phyloP scores from a whole-genome alignment of 2,797 vertebrate genomes.

The Chelidonichthys spinosus region DNA sequence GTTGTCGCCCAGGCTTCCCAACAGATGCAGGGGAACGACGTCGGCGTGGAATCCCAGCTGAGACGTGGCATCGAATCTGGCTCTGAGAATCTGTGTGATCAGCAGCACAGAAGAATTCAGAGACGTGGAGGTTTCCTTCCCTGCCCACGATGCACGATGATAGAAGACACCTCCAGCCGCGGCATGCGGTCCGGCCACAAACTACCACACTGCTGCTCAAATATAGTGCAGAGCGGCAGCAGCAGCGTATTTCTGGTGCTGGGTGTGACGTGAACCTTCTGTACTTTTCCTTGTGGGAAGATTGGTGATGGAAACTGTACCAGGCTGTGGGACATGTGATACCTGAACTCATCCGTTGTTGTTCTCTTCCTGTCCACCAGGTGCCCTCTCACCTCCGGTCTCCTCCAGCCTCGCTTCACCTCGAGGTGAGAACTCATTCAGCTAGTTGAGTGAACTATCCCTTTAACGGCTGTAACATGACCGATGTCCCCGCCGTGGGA shows the following conservation, averaged over 20 bases:
- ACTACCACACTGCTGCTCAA: conserved; percentile 37
- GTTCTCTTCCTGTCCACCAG: neutral
- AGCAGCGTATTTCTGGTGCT: conserved; percentile 37
- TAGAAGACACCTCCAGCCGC: conserved; percentile 52
- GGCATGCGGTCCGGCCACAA: conserved; percentile 38
- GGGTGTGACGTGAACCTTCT: conserved; percentile 43
- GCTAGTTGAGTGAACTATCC: no score
- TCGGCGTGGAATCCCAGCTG: conserved; percentile 55
- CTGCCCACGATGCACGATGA: conserved; percentile 35
- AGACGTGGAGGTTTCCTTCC: conserved; percentile 2
- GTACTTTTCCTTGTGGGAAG: conserved; percentile 33
- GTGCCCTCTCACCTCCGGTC: neutral
- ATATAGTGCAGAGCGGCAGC: conserved; percentile 29
- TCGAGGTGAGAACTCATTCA: no score
- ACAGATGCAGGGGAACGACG: conserved; percentile 64
- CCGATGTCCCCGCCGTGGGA: no score
- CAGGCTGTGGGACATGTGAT: neutral
- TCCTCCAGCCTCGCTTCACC: no score
- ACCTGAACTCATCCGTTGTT: neutral
- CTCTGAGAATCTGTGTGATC: conserved; percentile 51
- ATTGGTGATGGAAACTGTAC: conserved; percentile 7
- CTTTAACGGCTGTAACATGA: no score
- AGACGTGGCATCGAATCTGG: conserved; percentile 64
- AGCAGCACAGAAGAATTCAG: conserved; percentile 16
- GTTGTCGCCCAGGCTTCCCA: conserved; percentile 61